Percentiles rank a stretch among this genome's conserved stretches.
Conservation (phyloP, 2,888 invertebrate genomes). For the Nomada hirtipes region DNA sequence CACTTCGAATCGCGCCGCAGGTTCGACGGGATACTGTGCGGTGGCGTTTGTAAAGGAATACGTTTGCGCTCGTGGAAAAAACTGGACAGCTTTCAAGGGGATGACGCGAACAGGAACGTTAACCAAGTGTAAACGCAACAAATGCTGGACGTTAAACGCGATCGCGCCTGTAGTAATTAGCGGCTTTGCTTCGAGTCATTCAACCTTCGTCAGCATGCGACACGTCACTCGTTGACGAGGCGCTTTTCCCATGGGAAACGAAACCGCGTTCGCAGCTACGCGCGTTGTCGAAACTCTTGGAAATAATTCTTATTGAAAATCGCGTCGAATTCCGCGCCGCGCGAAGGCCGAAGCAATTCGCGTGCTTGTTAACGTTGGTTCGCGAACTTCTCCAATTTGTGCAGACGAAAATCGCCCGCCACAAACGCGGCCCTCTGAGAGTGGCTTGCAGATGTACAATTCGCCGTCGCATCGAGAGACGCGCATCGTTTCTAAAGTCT, state of each 20-base stretch:
- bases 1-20: no score
- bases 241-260: slow-evolving; percentile 19
- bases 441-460: neutral
- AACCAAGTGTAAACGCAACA: slow-evolving; percentile 7
- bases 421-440: neutral
- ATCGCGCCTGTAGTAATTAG: slow-evolving; percentile 44
- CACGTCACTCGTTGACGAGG: slow-evolving; percentile 18
- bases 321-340: neutral
- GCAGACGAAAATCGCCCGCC: slow-evolving; percentile 10
- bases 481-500: neutral
- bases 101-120: neutral
- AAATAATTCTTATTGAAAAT: neutral
- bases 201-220: slow-evolving; percentile 41
- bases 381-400: slow-evolving; percentile 33
- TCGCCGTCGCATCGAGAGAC: neutral
- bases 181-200: slow-evolving; percentile 46
- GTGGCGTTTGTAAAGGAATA: no score
- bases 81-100: neutral
- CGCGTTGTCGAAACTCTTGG: neutral
- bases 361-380: slow-evolving; percentile 28
- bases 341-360: slow-evolving; percentile 11
- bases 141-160: slow-evolving; percentile 40
- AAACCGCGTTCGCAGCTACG: neutral
- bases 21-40: neutral
- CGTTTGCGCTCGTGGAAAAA: no score